A percentile compares a stretch with the other conserved stretches of the same genome.
Conservation (phyloP, 2,888 invertebrate genomes). For the Ichneumoninae sp. region DNA sequence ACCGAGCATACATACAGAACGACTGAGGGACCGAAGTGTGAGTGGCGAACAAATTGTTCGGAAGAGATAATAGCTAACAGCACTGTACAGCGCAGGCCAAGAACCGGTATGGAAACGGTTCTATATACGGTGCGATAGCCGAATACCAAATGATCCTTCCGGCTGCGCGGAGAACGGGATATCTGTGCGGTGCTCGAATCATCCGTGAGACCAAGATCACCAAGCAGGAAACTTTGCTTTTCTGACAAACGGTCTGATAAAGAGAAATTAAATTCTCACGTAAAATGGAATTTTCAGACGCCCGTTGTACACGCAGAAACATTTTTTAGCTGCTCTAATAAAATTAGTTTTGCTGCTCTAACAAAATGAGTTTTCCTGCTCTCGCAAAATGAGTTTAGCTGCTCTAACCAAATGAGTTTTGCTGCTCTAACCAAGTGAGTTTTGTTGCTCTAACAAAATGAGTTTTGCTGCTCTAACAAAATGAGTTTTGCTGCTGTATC, state of each 20-base stretch:
- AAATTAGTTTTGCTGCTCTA: too few relatives aligned
- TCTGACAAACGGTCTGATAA: conserved; percentile 37
- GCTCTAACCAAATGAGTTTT: too few relatives aligned
- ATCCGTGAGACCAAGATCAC: conserved; percentile 39
- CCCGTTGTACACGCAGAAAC: background rate
- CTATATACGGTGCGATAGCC: background rate
- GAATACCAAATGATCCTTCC: conserved; percentile 60
- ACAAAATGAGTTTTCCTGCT: too few relatives aligned
- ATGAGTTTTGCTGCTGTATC: too few relatives aligned
- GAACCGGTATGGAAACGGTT: conserved; percentile 8
- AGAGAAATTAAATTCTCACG: conserved; percentile 1
- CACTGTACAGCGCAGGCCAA: conserved; percentile 47
- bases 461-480: too few relatives aligned
- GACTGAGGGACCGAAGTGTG: conserved; percentile 52
- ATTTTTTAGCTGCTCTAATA: too few relatives aligned
- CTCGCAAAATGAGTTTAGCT: too few relatives aligned
- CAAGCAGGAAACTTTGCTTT: conserved; percentile 59
- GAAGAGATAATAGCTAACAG: conserved; percentile 74
- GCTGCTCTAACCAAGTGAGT: too few relatives aligned
- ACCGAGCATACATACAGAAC: conserved; percentile 7
- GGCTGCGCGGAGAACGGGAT: conserved; percentile 55
- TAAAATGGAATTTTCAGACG: background rate
- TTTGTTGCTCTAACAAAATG: too few relatives aligned
- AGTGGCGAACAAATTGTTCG: conserved; percentile 73
- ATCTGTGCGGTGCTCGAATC: conserved; percentile 29